Percentiles rank a stretch among this genome's conserved stretches.
Evolutionary conservation across 2,113 vertebrate genomes (phyloP).

Genomic region (Menidia beryllina): DNA sequence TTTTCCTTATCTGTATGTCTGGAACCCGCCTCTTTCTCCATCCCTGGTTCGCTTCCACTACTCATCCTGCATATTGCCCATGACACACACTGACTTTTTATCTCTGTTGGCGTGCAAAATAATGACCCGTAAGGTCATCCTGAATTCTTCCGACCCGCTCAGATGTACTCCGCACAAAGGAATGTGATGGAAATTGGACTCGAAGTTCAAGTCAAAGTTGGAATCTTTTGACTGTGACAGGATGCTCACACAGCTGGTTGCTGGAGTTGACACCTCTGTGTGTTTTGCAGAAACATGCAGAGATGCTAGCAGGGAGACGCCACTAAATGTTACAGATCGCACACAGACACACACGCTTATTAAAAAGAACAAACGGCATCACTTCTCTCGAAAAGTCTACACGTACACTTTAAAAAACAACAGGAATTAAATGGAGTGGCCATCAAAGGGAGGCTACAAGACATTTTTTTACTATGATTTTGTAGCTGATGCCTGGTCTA

Average conservation of each 20-base stretch:
- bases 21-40: not conserved
- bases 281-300: constrained; percentile 1
- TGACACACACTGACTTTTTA: not conserved
- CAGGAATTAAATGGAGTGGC: not conserved
- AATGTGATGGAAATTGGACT: no score
- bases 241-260: no score
- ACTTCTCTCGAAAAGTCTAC: constrained; percentile 38
- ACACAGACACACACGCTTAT: constrained; percentile 5
- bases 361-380: constrained; percentile 38
- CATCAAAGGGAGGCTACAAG: not conserved
- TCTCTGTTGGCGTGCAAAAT: not conserved
- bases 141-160: no score
- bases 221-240: no score
- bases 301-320: constrained; percentile 50
- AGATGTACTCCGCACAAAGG: no score
- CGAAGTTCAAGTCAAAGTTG: no score
- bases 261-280: not conserved
- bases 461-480: no score
- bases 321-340: not conserved
- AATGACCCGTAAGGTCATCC: not conserved
- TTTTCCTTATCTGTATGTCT: not conserved
- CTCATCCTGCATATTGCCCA: not conserved
- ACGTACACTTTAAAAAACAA: not conserved
- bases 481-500: no score
- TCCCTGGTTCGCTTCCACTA: not conserved